phyloP scores from a whole-genome alignment of 2,888 invertebrate genomes.

The Anagyrus pseudococci region DNA sequence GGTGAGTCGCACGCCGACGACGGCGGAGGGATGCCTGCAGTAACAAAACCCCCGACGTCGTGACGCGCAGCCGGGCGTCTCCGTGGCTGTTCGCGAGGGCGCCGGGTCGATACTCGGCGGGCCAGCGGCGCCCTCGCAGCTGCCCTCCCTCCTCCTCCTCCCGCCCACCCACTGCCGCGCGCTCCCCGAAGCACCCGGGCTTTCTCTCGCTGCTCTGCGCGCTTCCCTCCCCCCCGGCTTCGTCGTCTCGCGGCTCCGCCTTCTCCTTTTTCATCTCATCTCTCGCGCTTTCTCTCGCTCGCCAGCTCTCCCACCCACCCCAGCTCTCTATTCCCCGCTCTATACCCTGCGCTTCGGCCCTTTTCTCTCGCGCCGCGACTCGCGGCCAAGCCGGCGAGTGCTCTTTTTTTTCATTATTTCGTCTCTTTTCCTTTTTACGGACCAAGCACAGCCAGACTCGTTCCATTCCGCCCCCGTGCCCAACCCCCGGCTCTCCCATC shows the following conservation, averaged over 20 bases:
- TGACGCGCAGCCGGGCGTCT: slow-evolving; percentile 3
- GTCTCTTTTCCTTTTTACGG: slow-evolving; percentile 9
- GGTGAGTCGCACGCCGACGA: background rate
- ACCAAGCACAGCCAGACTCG: slow-evolving; percentile 11
- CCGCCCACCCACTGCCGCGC: slow-evolving; percentile 23
- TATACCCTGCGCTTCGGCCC: too few relatives aligned
- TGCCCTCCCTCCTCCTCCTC: slow-evolving; percentile 30
- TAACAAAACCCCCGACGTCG: slow-evolving; percentile 56
- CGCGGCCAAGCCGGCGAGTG: background rate
- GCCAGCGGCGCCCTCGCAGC: slow-evolving; percentile 42
- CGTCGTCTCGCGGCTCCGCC: slow-evolving; percentile 41
- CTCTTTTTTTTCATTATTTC: background rate
- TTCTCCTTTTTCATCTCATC: slow-evolving; percentile 27
- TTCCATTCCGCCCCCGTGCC: slow-evolving; percentile 5
- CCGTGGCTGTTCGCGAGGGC: slow-evolving; percentile 39
- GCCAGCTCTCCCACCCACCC: background rate
- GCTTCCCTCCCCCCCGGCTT: slow-evolving; percentile 38
- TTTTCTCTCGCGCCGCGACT: slow-evolving; percentile 7
- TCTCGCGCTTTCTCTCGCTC: slow-evolving; percentile 1
- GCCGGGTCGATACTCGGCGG: slow-evolving; percentile 61
- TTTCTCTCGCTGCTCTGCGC: slow-evolving; percentile 42
- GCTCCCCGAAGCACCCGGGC: slow-evolving; percentile 39
- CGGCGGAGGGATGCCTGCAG: slow-evolving; percentile 54
- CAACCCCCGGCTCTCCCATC: background rate
- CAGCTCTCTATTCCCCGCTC: background rate